phyloP scores from a whole-genome alignment of 1,140 invertebrate species.

The Heliconius congener region DNA sequence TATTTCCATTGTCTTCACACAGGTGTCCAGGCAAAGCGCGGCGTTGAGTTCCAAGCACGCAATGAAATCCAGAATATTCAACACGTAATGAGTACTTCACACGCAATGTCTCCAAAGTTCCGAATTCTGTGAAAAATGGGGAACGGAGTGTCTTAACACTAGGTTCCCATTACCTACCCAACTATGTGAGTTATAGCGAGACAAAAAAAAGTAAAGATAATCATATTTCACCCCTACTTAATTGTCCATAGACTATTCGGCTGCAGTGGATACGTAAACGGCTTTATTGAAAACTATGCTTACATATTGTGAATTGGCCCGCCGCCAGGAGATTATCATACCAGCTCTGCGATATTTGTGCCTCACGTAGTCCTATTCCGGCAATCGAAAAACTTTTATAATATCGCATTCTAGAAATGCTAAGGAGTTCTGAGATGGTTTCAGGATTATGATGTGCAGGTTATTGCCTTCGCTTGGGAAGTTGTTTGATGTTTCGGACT shows the following conservation, averaged over 20 bases:
- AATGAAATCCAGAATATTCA: too few species aligned
- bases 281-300: slow-evolving; percentile 74
- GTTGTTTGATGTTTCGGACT: slow-evolving; percentile 7
- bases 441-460: not conserved
- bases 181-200: too few species aligned
- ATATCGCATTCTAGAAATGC: slow-evolving; percentile 47
- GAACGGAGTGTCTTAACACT: too few species aligned
- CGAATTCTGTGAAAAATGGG: too few species aligned
- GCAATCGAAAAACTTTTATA: slow-evolving; percentile 77
- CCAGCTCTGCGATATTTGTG: slow-evolving; percentile 71
- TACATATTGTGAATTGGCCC: slow-evolving; percentile 72
- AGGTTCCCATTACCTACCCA: too few species aligned
- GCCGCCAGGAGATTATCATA: slow-evolving; percentile 70
- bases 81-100: too few species aligned
- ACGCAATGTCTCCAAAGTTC: too few species aligned
- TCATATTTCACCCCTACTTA: slow-evolving; percentile 47
- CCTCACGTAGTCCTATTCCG: slow-evolving; percentile 69
- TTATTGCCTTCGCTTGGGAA: not conserved
- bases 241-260: slow-evolving; percentile 52
- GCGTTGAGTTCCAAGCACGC: too few species aligned
- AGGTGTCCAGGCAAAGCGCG: too few species aligned
- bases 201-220: slow-evolving; percentile 27
- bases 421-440: slow-evolving; percentile 2
- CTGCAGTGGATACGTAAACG: slow-evolving; percentile 54
- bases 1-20: too few species aligned